These are phyloP conservation scores for Lamellibrachia columna DNA, from an alignment of 2,888 invertebrate genomes.

Conservation along the genomic window DNA sequence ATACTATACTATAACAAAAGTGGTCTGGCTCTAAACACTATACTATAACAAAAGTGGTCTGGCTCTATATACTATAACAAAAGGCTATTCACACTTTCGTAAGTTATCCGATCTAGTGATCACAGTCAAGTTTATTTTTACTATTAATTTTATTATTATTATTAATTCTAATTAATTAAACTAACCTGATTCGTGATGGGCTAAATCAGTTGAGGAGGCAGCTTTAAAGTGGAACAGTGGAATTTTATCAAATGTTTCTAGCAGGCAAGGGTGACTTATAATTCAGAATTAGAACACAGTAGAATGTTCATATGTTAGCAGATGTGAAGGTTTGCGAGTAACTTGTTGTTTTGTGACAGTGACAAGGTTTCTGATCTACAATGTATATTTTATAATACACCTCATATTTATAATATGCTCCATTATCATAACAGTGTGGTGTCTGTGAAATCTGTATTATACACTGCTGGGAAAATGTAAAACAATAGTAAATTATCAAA, in stretches of 20 bases:
- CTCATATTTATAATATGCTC: neutral
- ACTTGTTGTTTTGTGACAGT: neutral
- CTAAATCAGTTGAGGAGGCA: no score
- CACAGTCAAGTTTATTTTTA: no score
- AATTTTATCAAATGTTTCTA: neutral
- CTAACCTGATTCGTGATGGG: no score
- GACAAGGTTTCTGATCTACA: neutral
- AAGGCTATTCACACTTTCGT: no score
- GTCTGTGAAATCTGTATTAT: neutral
- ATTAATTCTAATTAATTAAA: no score
- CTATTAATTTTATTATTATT: no score
- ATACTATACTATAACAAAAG: no score
- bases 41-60: no score
- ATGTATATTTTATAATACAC: neutral
- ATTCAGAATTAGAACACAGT: neutral
- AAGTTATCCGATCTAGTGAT: no score
- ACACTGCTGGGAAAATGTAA: neutral
- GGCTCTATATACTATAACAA: no score
- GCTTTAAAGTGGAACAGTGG: no score
- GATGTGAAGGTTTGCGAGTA: neutral
- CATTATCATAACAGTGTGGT: neutral
- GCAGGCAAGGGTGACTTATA: neutral
- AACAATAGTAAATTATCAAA: neutral
- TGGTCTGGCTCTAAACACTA: no score
- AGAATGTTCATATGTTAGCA: neutral